Conservation (phyloP, 2,797 vertebrate genomes). For the Megalops cyprinoides region DNA sequence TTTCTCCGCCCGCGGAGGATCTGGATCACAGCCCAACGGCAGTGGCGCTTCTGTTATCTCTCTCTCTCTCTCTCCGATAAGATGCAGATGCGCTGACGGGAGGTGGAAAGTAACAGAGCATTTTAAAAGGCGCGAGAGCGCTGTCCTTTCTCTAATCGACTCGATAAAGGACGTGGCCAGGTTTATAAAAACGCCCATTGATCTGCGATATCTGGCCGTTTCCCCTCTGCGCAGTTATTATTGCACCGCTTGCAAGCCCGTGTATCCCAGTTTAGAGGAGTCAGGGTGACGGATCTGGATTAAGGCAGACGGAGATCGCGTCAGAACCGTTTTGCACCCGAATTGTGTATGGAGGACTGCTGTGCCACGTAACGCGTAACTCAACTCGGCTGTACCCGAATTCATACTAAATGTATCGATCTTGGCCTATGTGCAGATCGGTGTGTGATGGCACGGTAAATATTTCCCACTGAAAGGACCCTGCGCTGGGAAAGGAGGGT, state of each 20-base stretch:
- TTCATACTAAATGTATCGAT: slow-evolving; percentile 37
- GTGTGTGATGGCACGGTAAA: slow-evolving; percentile 38
- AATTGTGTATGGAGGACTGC: slow-evolving; percentile 37
- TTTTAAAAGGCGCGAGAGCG: slow-evolving; percentile 37
- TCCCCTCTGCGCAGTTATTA: slow-evolving; percentile 60
- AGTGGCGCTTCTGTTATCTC: slow-evolving; percentile 24
- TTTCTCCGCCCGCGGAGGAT: no score
- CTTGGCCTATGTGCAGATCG: slow-evolving; percentile 41
- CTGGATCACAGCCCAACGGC: no score
- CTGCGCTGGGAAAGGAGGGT: background rate
- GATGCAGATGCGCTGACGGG: slow-evolving; percentile 15
- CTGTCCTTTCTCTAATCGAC: slow-evolving; percentile 72
- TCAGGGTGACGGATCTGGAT: background rate
- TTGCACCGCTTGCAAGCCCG: slow-evolving; percentile 60
- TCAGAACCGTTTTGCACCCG: slow-evolving; percentile 21
- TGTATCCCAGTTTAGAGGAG: slow-evolving; percentile 42
- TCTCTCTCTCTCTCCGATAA: background rate
- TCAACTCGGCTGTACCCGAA: slow-evolving; percentile 12
- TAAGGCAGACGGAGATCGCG: slow-evolving; percentile 25
- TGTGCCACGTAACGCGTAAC: slow-evolving; percentile 9
- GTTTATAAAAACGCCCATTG: slow-evolving; percentile 66
- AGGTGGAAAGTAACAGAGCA: background rate
- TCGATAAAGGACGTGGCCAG: slow-evolving; percentile 63
- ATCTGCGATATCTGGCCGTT: slow-evolving; percentile 53
- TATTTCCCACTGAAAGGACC: slow-evolving; percentile 36